phyloP scores from a whole-genome alignment of 1,140 invertebrate species.

The Drosophila kurseongensis region DNA sequence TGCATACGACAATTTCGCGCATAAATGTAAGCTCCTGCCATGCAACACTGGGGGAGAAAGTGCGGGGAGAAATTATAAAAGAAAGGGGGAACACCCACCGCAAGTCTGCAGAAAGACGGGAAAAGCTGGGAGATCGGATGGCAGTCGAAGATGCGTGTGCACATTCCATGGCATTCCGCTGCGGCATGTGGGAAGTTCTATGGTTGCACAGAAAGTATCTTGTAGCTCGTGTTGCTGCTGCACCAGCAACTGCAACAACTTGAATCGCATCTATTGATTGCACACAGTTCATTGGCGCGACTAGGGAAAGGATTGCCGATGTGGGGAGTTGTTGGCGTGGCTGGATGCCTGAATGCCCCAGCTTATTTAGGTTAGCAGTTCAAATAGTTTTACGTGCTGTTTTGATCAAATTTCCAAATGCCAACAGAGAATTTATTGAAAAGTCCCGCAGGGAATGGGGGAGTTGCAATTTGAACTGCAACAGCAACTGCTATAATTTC shows the following conservation, averaged over 20 bases:
- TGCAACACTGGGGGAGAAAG: constrained; percentile 1
- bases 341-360: constrained; percentile 26
- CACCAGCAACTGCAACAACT: constrained; percentile 34
- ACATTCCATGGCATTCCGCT: constrained; percentile 70
- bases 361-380: constrained; percentile 79
- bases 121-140: constrained; percentile 43
- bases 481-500: constrained; percentile 24
- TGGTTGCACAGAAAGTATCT: constrained; percentile 70
- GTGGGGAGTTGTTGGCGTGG: constrained; percentile 6
- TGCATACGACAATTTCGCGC: constrained; percentile 82
- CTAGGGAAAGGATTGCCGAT: constrained; percentile 24
- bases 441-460: constrained; percentile 40
- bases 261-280: constrained; percentile 74
- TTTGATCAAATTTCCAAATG: constrained; percentile 72
- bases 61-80: background rate
- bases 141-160: constrained; percentile 79
- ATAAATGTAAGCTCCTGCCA: constrained; percentile 78
- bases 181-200: constrained; percentile 73
- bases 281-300: constrained; percentile 73
- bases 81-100: constrained; percentile 54
- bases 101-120: constrained; percentile 43
- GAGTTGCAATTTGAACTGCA: constrained; percentile 17
- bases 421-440: constrained; percentile 72
- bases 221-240: constrained; percentile 59
- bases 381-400: constrained; percentile 80